Evolutionary conservation across 2,113 vertebrate species (phyloP).

Genomic region (Delphinus delphis): DNA sequence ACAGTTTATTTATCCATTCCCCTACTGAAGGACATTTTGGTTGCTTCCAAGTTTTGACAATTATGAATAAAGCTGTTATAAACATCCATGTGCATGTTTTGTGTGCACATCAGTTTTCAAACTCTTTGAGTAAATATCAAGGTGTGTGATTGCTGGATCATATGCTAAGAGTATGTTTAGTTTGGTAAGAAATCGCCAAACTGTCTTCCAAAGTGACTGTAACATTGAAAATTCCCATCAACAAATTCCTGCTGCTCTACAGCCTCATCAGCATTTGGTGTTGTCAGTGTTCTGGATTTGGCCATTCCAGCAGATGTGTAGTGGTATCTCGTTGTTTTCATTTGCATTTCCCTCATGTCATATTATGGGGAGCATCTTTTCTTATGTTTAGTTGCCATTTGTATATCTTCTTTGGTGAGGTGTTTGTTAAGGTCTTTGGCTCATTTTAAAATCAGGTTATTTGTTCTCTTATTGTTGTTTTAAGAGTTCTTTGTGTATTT

Average conservation of each 20-base stretch:
- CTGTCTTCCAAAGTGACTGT: not conserved
- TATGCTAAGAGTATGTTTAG: not conserved
- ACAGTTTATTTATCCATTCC: not conserved
- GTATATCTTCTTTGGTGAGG: not conserved
- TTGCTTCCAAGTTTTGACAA: not conserved
- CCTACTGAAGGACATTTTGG: not conserved
- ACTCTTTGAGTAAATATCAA: not conserved
- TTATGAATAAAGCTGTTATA: not conserved
- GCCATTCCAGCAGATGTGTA: not conserved
- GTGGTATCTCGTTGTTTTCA: not conserved
- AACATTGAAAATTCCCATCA: not conserved
- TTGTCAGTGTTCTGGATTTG: not conserved
- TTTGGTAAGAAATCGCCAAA: not conserved
- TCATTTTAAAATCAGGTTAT: not conserved
- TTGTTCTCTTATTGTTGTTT: not conserved
- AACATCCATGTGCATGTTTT: not conserved
- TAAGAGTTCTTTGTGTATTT: not conserved
- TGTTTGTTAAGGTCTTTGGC: not conserved
- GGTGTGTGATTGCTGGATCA: not conserved
- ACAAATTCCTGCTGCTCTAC: not conserved
- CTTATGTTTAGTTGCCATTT: not conserved
- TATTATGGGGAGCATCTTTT: not conserved
- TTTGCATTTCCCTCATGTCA: not conserved
- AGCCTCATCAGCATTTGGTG: not conserved
- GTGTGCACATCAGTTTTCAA: not conserved